Evolutionary conservation across 2,888 invertebrate genomes (phyloP).

Genomic region (Drosophila formosana): DNA sequence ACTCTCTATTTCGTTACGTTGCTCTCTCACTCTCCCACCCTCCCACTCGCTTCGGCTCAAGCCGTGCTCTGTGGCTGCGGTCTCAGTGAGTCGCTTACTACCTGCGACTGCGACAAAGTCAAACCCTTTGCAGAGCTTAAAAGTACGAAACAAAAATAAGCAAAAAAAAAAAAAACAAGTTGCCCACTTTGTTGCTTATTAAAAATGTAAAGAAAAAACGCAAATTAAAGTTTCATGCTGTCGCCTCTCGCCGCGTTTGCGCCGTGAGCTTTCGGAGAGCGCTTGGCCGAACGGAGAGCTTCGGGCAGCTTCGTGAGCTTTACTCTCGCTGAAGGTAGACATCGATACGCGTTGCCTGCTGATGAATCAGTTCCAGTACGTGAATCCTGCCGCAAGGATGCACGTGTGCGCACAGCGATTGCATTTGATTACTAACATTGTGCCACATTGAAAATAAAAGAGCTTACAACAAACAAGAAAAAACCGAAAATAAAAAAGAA

Average conservation of each 20-base stretch:
- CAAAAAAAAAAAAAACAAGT: conserved; percentile 24
- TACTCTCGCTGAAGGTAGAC: conserved; percentile 39
- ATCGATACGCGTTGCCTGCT: conserved; percentile 43
- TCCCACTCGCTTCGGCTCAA: conserved; percentile 23
- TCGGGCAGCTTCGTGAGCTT: conserved; percentile 39
- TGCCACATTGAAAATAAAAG: conserved; percentile 69
- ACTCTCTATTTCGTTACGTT: conserved; percentile 50
- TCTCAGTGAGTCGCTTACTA: conserved; percentile 24
- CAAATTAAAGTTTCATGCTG: conserved; percentile 72
- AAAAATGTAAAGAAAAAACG: conserved; percentile 63
- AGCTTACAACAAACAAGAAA: conserved; percentile 39
- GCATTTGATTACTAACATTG: conserved; percentile 55
- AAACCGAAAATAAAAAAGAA: conserved; percentile 28
- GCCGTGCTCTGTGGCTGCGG: conserved; percentile 26
- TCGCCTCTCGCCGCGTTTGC: conserved; percentile 34
- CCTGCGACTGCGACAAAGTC: conserved; percentile 56
- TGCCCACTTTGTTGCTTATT: conserved; percentile 60
- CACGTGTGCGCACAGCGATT: conserved; percentile 57
- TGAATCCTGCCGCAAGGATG: conserved; percentile 80
- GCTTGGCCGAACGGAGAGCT: conserved; percentile 12
- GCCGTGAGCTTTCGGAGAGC: conserved; percentile 23
- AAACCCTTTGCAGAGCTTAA: conserved; percentile 49
- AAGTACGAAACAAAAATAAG: conserved; percentile 4
- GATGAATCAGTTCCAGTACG: conserved; percentile 79
- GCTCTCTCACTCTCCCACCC: conserved; percentile 18